Percentiles rank a stretch among this genome's conserved stretches.
phyloP scores from a whole-genome alignment of 1,140 invertebrate genomes.

The Drosophila subobscura region DNA sequence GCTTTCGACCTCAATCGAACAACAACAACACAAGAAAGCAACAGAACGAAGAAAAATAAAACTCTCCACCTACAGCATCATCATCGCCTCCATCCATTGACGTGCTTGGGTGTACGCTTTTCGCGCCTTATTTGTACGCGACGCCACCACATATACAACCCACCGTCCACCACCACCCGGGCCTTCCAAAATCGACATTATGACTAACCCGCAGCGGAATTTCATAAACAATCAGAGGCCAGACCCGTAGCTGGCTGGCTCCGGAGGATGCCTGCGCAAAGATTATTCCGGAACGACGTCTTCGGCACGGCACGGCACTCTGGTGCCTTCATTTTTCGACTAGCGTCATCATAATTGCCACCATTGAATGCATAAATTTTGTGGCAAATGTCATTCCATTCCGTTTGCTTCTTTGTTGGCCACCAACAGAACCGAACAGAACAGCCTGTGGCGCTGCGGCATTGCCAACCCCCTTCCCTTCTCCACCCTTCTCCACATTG shows the following conservation, averaged over 20 bases:
- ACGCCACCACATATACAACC: slow-evolving; percentile 23
- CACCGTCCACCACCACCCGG: slow-evolving; percentile 28
- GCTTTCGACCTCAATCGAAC: slow-evolving; percentile 59
- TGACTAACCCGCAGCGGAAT: slow-evolving; percentile 68
- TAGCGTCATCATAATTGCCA: slow-evolving; percentile 53
- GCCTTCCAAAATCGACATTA: slow-evolving; percentile 27
- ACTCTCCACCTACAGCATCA: slow-evolving; percentile 9
- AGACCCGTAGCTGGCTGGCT: slow-evolving; percentile 13
- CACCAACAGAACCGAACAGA: too few species aligned
- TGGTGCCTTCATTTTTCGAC: slow-evolving; percentile 9
- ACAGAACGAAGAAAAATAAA: slow-evolving; percentile 21
- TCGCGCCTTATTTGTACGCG: slow-evolving; percentile 78
- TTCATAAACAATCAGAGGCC: slow-evolving; percentile 67
- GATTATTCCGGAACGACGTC: slow-evolving; percentile 5
- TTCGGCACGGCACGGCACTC: too few species aligned
- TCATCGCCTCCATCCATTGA: slow-evolving; percentile 14
- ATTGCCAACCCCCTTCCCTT: too few species aligned
- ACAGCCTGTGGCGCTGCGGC: too few species aligned
- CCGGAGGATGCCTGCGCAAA: slow-evolving; percentile 42
- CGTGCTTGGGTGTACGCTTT: slow-evolving; percentile 42
- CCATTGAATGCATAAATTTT: slow-evolving; percentile 58
- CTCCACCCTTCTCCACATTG: slow-evolving; percentile 31
- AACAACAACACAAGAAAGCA: slow-evolving; percentile 53
- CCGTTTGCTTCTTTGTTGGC: slow-evolving; percentile 53
- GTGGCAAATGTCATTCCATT: slow-evolving; percentile 55